Conservation (phyloP, 2,113 vertebrate genomes). For the Alethe castanea region DNA sequence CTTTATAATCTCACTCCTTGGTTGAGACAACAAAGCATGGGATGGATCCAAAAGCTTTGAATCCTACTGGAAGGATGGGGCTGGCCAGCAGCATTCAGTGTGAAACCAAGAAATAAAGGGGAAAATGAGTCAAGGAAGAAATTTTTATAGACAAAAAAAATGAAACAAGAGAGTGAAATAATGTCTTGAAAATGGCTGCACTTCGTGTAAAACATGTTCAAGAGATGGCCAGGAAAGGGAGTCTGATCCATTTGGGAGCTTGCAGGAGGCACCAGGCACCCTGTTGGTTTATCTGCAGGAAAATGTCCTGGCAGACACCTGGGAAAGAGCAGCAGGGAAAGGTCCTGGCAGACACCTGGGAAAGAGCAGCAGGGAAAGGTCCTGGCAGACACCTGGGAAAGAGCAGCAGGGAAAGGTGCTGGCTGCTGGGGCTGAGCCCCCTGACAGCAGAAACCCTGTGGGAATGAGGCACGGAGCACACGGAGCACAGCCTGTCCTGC, state of each 20-base stretch:
- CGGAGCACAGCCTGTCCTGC: neutral
- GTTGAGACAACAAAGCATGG: neutral
- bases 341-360: neutral
- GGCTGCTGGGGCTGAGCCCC: neutral
- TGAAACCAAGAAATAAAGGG: neutral
- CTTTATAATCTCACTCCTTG: neutral
- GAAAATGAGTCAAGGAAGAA: neutral
- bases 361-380: neutral
- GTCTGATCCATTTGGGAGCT: neutral
- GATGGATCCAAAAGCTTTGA: neutral
- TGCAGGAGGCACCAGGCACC: neutral
- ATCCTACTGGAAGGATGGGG: neutral
- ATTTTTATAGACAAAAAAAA: neutral
- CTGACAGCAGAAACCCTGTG: rapidly evolving
- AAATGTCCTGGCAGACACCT: neutral
- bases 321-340: too few relatives aligned
- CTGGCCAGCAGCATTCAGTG: neutral
- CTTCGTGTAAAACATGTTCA: neutral
- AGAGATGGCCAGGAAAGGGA: neutral
- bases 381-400: neutral
- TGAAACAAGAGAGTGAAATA: neutral
- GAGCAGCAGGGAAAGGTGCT: neutral
- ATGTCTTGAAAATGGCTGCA: neutral
- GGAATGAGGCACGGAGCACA: neutral
- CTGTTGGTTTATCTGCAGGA: neutral